These are phyloP conservation scores for Torymus tubicola DNA, from an alignment of 2,888 invertebrate genomes.

Conservation along the genomic window DNA sequence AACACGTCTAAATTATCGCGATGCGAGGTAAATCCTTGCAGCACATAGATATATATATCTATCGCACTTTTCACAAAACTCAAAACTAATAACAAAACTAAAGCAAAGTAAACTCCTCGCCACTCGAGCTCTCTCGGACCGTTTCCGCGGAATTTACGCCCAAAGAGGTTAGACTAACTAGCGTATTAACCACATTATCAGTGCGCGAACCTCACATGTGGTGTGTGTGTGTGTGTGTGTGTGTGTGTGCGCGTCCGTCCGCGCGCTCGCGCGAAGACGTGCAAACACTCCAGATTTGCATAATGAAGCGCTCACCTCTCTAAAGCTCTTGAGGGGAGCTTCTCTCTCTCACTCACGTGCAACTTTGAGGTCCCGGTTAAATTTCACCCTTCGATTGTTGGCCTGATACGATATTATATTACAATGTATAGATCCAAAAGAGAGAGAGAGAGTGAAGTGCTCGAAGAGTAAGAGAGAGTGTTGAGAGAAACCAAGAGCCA, in stretches of 20 bases:
- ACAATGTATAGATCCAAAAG: not conserved
- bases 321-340: constrained; percentile 7
- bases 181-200: constrained; percentile 40
- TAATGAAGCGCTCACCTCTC: constrained; percentile 47
- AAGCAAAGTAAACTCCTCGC: too few species aligned
- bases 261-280: constrained; percentile 21
- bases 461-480: constrained; percentile 2
- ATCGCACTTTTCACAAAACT: too few species aligned
- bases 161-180: not conserved
- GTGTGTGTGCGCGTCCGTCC: not conserved
- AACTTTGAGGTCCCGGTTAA: constrained; percentile 6
- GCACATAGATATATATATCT: too few species aligned
- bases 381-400: constrained; percentile 10
- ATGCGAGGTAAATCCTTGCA: too few species aligned
- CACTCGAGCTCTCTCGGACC: too few species aligned
- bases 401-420: too few species aligned
- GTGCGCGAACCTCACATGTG: not conserved
- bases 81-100: too few species aligned
- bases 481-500: not conserved
- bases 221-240: not conserved
- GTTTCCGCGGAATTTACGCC: too few species aligned
- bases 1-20: too few species aligned
- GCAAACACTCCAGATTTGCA: constrained; percentile 56
- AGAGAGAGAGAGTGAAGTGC: not conserved
- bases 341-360: not conserved